Conservation (phyloP, 2,888 invertebrate genomes). For the Cheilosia vulpina region DNA sequence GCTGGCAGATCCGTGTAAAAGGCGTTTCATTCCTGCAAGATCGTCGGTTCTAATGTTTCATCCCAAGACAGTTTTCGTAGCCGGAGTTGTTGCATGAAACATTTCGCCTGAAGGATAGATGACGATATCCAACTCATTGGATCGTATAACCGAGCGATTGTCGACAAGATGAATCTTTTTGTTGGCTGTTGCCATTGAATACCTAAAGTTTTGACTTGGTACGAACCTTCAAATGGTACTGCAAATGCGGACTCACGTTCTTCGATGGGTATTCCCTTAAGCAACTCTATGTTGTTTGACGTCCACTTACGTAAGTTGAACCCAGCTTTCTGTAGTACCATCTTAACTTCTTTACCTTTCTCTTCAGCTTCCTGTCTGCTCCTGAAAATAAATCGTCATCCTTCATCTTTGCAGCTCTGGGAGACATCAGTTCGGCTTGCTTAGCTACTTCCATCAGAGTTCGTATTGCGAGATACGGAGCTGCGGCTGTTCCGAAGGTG, state of each 20-base stretch:
- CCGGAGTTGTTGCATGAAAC: slow-evolving; percentile 21
- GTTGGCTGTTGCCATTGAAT: slow-evolving; percentile 11
- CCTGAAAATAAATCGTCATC: slow-evolving; percentile 66
- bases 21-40: no score
- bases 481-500: slow-evolving; percentile 63
- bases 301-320: slow-evolving; percentile 3
- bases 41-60: neutral
- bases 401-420: slow-evolving; percentile 26
- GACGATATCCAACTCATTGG: slow-evolving; percentile 40
- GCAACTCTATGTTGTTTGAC: slow-evolving; percentile 13
- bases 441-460: slow-evolving; percentile 50
- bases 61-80: slow-evolving; percentile 12
- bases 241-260: neutral
- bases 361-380: slow-evolving; percentile 36
- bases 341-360: slow-evolving; percentile 16
- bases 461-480: slow-evolving; percentile 67
- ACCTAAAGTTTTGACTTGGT: slow-evolving; percentile 24
- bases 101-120: slow-evolving; percentile 10
- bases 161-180: no score
- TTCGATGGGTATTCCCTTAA: slow-evolving; percentile 9
- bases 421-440: slow-evolving; percentile 10
- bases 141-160: no score
- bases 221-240: slow-evolving; percentile 13
- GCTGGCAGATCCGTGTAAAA: neutral
- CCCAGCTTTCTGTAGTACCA: neutral